Evolutionary conservation across 1,140 invertebrate genomes (phyloP), one percentile per base, ranked within the genome.

Genomic region (Lutraria rhynchaena): DNA sequence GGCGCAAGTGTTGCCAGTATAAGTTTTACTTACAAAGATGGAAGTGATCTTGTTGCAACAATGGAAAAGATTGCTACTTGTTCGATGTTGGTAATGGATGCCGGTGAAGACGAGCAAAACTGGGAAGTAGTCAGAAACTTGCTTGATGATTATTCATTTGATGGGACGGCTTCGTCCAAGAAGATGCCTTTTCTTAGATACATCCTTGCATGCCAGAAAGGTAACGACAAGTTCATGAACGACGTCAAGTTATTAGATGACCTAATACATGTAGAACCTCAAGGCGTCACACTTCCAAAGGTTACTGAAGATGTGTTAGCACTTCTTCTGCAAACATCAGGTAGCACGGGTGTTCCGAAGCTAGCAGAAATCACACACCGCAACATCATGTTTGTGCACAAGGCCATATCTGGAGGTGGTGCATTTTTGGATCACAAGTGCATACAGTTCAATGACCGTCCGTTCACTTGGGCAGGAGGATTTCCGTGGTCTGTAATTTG

Each of bases 381-480:
- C 17, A 11, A 33, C 17, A n/a, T 22, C 4, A 2, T 53, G 3
- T n/a, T n/a, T n/a, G n/a, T n/a, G n/a, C n/a, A n/a, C n/a, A n/a
- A n/a, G n/a, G n/a, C n/a, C n/a, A n/a, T n/a, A n/a, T n/a, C n/a
- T n/a, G n/a, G n/a, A n/a, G n/a, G n/a, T n/a, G n/a, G n/a, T 41
- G 61, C n/a, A 13, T 44, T 65, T 27, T 9, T 65, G 3, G 61
- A 65, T 15, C 7, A 0, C 9, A 27, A 31, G 15, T 35, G 22
- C 15, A 41, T 51, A 55, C 37, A 35, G 22, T 81, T 69, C 61
- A 81, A 81, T 22, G 83, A 84, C 55, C 24, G 83, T 35, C 83
- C 83, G 7, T 84, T 84, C 44, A 63, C 51, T 27, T 84, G 83
- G 83, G 49, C 71, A 1, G 83, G 83, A 0, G 83, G 83, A 3